Base-by-base conservation (phyloP, 2,888 invertebrate species). In the Zaprionus bogoriensis region DNA sequence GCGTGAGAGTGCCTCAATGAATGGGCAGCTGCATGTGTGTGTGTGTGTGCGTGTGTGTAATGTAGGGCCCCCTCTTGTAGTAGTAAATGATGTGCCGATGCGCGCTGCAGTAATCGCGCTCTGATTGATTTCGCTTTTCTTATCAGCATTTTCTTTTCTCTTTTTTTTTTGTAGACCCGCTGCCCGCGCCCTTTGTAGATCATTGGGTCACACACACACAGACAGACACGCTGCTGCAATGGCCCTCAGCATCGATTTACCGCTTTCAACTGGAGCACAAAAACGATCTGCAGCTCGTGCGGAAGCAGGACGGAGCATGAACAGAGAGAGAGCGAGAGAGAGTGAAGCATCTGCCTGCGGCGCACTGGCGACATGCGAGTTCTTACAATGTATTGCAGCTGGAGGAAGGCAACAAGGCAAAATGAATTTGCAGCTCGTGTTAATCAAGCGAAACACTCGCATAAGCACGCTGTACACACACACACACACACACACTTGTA, bases 381-480 rank as follows among this genome's bases (percentile, higher is more conserved):
- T 36, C 61, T 54, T 59, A 12, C 39, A 53, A 17, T 38, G 39
- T 12, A 10, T 5, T 42, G 25, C 23, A 20, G 28, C 25, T 50
- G 55, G 60, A 59, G 62, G 63, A 72, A 63, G 57, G 44, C 50
- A 53, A 64, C 80, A 66, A 74, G 67, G 86, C 87, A 78, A 87
- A 81, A 81, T 81, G 86, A 87, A 87, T 82, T 85, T 87, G 86
- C 81, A 79, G 86, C 79, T 78, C 82, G 85, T 84, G 70, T 78
- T 84, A 80, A 80, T 87, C 87, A 80, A 80, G 71, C 68, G 67
- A 81, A 65, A 64, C 68, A 77, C 69, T 73, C 62, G 59, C 74
- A 70, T 36, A 14, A 46, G 55, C 61, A 62, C 69, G 50, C 50
- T 51, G 55, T n/a, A 30, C 70, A 36, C 38, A 46, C 20, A 39